Base-by-base conservation (phyloP, 2,113 vertebrate genomes). In the Ictalurus furcatus region DNA sequence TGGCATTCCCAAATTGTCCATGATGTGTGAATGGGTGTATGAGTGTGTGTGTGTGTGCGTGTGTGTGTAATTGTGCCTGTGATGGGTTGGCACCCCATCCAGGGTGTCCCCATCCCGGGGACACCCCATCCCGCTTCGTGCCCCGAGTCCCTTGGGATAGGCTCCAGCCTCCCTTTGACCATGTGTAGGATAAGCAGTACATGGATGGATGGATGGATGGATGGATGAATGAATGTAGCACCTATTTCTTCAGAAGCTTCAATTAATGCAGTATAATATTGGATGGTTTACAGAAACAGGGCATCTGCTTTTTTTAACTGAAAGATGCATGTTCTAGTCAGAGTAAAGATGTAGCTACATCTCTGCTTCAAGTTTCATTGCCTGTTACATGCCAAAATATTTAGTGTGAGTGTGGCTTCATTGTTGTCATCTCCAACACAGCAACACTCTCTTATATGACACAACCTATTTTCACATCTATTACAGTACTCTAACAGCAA, bases 371-470 rank as follows among this genome's bases (percentile, higher is more conserved):
- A 71, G 84, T 28, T 19, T 85, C 48, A 73, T 56, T 37, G 37
- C 23, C 85, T 25, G 63, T 85, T 82, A 67, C 63, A n/a, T 73
- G 78, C 65, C 52, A 86, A 86, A 86, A 61, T 25, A 69, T 82
- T 56, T 63, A 58, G 28, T 71, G 61, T 44, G 79, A 69, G 58
- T 30, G 56, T 28, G 13, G n/a, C 69, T 82, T 30, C 63, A 34
- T 48, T 30, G 48, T 28, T 61, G 30, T 61, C 28, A 63, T 59
- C 19, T 40, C 23, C 74, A 80, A 25, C 78, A 87, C 63, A 90
- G 37, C 28, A 85, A 48, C 81, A 37, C 17, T 3, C 11, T 25
- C 63, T 59, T 11, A 28, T 69, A 56, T 54, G 40, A 6, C 7
- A 54, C 48, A 84, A 48, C 13, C 67, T 59, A 56, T 25, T 78